These are phyloP conservation scores for Psilopogon haemacephalus DNA, from an alignment of 2,113 vertebrate species.

Conservation along the genomic window DNA sequence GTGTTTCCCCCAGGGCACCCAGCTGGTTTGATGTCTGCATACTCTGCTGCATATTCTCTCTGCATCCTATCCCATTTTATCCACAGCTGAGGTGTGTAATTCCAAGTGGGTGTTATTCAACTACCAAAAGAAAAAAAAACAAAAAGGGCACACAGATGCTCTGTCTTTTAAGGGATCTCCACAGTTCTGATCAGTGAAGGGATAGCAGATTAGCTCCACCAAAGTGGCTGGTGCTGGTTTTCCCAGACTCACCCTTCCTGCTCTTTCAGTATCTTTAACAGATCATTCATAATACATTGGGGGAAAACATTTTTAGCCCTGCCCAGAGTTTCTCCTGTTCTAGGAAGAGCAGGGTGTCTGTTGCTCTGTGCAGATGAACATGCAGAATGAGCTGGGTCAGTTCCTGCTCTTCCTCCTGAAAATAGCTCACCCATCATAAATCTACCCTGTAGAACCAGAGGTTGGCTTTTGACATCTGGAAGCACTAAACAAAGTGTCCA, in stretches of 20 bases:
- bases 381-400: background rate
- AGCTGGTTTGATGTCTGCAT: slow-evolving; percentile 11
- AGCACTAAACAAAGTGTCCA: background rate
- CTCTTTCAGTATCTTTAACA: too few species aligned
- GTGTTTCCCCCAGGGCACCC: background rate
- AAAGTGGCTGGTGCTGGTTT: background rate
- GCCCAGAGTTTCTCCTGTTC: background rate
- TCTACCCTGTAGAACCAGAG: background rate
- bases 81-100: background rate
- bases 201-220: background rate
- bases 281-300: background rate
- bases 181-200: background rate
- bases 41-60: background rate
- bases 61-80: background rate
- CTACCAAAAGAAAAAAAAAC: too few species aligned
- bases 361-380: background rate
- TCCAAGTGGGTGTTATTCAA: background rate
- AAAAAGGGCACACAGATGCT: background rate
- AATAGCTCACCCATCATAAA: background rate
- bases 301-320: background rate
- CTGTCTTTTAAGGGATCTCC: background rate
- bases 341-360: background rate
- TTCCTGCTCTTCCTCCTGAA: background rate
- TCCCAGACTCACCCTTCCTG: background rate
- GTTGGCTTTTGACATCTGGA: background rate